These are phyloP conservation scores for Agriopis marginaria DNA, from an alignment of 2,888 invertebrate genomes.

Conservation along the genomic window DNA sequence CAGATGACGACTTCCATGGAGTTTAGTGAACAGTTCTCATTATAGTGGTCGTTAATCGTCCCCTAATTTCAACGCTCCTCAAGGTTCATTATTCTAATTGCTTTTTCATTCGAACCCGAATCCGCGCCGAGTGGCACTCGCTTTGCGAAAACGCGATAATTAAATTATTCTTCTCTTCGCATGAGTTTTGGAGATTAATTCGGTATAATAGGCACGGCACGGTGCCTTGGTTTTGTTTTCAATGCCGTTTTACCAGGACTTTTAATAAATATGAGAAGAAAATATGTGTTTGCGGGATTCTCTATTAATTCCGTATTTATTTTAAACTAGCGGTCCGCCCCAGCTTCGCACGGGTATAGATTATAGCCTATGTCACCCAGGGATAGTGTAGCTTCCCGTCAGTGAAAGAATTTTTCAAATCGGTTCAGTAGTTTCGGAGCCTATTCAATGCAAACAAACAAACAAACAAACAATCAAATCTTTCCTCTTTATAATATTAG, in stretches of 20 bases:
- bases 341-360: no score
- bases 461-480: no score
- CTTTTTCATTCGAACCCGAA: conserved; percentile 73
- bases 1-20: not conserved
- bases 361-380: no score
- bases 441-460: no score
- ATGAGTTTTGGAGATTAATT: conserved; percentile 55
- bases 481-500: no score
- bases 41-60: conserved; percentile 44
- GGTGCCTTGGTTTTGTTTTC: not conserved
- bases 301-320: no score
- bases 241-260: conserved; percentile 9
- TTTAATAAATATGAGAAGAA: no score
- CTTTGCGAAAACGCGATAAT: conserved; percentile 76
- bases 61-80: conserved; percentile 62
- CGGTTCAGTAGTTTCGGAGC: no score
- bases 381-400: no score
- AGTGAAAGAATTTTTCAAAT: no score
- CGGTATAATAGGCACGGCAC: conserved; percentile 55
- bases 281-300: no score
- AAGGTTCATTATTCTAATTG: conserved; percentile 79
- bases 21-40: conserved; percentile 39
- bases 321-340: no score
- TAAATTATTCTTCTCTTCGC: conserved; percentile 74
- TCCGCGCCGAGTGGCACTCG: conserved; percentile 74